Percentiles rank a stretch among this genome's conserved stretches.
Evolutionary conservation across 2,113 vertebrate species (phyloP).

Genomic region (Montifringilla adamsi): DNA sequence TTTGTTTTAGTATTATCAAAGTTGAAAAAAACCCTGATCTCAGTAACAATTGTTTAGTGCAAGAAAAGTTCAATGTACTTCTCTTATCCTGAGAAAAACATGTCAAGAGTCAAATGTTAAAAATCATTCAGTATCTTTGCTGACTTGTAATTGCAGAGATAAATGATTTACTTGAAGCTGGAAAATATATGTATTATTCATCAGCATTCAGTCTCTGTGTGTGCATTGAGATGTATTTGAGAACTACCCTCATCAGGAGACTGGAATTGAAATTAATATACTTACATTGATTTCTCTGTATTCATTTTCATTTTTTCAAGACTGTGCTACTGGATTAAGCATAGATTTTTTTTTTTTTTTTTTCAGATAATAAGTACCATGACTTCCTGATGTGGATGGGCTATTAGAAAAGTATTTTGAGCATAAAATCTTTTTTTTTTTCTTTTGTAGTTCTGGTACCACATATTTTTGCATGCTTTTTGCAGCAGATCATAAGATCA

Average conservation of each 20-base stretch:
- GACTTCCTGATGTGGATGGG: background rate
- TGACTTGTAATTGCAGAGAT: slow-evolving; percentile 21
- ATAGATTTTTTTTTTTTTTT: background rate
- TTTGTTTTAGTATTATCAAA: slow-evolving; percentile 9
- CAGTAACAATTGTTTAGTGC: slow-evolving; percentile 27
- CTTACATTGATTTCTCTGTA: slow-evolving; percentile 2
- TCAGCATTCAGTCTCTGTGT: background rate
- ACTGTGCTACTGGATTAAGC: background rate
- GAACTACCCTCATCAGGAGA: background rate
- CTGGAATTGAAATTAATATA: background rate
- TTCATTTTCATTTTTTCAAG: background rate
- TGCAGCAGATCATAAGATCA: background rate
- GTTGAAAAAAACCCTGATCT: background rate
- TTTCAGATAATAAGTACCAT: background rate
- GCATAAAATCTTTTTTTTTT: background rate
- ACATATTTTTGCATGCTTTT: background rate
- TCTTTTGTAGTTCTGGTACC: background rate
- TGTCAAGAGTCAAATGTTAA: background rate
- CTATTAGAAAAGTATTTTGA: background rate
- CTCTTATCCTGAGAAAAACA: background rate
- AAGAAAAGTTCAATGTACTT: background rate
- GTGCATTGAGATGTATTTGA: slow-evolving; percentile 2
- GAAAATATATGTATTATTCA: slow-evolving; percentile 43
- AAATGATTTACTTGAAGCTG: slow-evolving; percentile 18
- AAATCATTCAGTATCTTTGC: background rate